phyloP scores from a whole-genome alignment of 2,888 invertebrate species.

The Crossocerus cetratus region DNA sequence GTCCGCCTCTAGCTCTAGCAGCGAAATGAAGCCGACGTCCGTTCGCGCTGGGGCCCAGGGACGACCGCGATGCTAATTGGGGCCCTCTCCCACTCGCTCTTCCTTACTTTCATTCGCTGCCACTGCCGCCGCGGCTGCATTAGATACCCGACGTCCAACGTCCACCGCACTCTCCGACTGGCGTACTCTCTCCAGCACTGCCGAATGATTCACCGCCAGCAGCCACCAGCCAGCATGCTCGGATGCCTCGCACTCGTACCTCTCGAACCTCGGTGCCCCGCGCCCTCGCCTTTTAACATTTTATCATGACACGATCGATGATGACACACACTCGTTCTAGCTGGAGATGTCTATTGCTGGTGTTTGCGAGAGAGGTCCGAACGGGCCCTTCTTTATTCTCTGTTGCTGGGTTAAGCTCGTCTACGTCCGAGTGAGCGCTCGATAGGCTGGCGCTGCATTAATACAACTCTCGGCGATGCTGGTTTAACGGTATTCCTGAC shows the following conservation, averaged over 20 bases:
- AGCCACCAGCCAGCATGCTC: neutral
- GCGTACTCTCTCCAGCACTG: neutral
- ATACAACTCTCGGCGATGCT: too few relatives aligned
- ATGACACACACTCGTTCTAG: too few relatives aligned
- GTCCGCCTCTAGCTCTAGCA: slow-evolving; percentile 47
- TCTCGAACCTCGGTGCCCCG: neutral
- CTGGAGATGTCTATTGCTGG: too few relatives aligned
- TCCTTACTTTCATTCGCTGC: neutral
- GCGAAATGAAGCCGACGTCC: slow-evolving; percentile 54
- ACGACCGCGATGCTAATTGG: slow-evolving; percentile 24
- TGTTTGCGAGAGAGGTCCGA: too few relatives aligned
- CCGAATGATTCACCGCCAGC: slow-evolving; percentile 5
- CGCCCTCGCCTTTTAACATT: neutral
- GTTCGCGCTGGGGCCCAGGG: slow-evolving; percentile 42
- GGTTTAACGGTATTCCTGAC: too few relatives aligned
- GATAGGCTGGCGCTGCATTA: too few relatives aligned
- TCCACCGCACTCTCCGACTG: slow-evolving; percentile 10
- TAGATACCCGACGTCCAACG: neutral
- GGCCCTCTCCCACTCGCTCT: slow-evolving; percentile 19
- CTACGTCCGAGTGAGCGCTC: too few relatives aligned
- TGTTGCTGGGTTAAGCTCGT: too few relatives aligned
- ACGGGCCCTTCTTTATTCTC: too few relatives aligned
- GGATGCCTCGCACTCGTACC: too few relatives aligned
- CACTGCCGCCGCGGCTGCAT: neutral
- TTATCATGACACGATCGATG: neutral